Conservation (phyloP, 1,140 invertebrate genomes). For the Ostrea denselamellosa region DNA sequence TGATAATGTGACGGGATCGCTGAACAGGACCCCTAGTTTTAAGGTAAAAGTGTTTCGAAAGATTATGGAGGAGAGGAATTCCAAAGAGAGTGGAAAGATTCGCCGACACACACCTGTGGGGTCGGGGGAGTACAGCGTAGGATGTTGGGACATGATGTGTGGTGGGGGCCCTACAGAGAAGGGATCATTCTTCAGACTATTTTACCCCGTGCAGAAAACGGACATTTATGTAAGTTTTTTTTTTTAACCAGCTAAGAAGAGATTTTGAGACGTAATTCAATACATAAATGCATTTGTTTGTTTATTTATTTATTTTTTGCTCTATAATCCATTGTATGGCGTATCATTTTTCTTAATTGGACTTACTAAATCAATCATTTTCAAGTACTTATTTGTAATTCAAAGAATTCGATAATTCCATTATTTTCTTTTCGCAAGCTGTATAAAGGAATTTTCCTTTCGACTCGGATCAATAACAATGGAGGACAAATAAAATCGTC, state of each 20-base stretch:
- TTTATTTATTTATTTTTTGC: no score
- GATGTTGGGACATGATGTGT: slow-evolving; percentile 73
- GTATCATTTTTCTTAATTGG: no score
- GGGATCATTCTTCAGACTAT: slow-evolving; percentile 70
- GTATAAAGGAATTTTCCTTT: no score
- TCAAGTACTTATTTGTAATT: no score
- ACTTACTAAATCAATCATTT: no score
- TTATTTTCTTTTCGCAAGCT: no score
- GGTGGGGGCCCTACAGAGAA: slow-evolving; percentile 58
- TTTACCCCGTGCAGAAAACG: slow-evolving; percentile 69
- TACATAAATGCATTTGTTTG: neutral
- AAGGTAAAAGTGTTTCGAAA: slow-evolving; percentile 11
- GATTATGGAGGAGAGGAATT: neutral
- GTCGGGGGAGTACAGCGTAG: slow-evolving; percentile 70
- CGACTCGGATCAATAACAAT: no score
- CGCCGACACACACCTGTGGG: slow-evolving; percentile 69
- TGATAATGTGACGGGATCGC: neutral
- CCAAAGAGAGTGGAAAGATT: neutral
- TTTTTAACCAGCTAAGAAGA: neutral
- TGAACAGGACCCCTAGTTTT: neutral
- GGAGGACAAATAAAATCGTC: no score
- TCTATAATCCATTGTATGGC: no score
- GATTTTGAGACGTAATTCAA: neutral
- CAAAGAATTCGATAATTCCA: no score
- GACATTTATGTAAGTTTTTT: slow-evolving; percentile 63